phyloP scores from a whole-genome alignment of 2,113 vertebrate genomes.

The Phylloscopus trochilus region DNA sequence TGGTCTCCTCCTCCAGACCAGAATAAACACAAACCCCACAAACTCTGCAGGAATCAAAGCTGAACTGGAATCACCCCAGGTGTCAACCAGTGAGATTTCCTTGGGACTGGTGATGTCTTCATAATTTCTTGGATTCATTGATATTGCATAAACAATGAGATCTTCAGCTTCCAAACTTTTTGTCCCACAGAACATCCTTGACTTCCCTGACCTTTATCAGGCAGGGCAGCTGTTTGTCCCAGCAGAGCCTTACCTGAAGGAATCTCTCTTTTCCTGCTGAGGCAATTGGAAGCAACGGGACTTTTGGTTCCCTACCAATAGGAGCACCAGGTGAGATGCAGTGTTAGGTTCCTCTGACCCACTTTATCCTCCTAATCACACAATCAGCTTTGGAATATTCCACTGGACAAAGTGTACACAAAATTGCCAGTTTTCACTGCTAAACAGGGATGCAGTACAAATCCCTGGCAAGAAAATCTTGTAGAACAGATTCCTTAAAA shows the following conservation, averaged over 20 bases:
- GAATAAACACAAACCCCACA: background rate
- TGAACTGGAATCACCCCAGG: background rate
- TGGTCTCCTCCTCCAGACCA: background rate
- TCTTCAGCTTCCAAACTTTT: background rate
- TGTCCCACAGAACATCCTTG: background rate
- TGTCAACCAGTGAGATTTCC: background rate
- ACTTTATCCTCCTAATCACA: background rate
- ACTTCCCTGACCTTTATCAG: background rate
- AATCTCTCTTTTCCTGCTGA: background rate
- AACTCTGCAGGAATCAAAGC: background rate
- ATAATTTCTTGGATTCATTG: background rate
- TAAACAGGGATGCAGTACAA: background rate
- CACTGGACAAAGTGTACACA: background rate
- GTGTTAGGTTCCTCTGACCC: background rate
- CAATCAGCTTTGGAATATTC: background rate
- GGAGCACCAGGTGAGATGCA: background rate
- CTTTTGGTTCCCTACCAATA: background rate
- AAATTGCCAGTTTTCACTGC: background rate
- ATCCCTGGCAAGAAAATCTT: background rate
- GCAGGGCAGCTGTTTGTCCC: background rate
- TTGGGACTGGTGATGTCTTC: background rate
- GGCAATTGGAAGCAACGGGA: background rate
- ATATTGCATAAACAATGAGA: background rate
- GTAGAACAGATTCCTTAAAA: background rate
- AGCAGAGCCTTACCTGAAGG: background rate